Percentiles rank a stretch among this genome's conserved stretches.
Evolutionary conservation across 1,140 invertebrate genomes (phyloP).

Genomic region (Matsumurasca onukii): DNA sequence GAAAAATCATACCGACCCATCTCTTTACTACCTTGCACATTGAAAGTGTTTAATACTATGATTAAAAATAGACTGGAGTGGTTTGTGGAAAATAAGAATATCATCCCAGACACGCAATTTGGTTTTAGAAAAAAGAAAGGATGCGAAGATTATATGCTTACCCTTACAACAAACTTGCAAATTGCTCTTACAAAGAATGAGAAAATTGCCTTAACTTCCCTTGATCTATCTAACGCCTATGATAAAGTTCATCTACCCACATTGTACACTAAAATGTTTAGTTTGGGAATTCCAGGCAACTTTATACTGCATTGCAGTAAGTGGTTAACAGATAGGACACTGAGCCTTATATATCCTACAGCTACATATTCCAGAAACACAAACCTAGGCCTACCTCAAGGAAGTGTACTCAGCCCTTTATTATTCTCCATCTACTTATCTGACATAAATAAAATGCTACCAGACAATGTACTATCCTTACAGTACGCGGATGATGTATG

Average conservation of each 20-base stretch:
- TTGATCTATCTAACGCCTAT: not conserved
- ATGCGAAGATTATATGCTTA: not conserved
- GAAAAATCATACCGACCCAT: not conserved
- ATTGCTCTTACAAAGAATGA: not conserved
- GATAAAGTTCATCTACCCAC: not conserved
- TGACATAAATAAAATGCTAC: not conserved
- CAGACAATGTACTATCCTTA: not conserved
- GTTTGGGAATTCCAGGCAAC: not conserved
- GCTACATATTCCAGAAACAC: not conserved
- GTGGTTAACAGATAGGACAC: not conserved
- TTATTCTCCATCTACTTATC: not conserved
- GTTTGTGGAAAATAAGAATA: not conserved
- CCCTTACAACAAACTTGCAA: not conserved
- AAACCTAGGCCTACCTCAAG: not conserved
- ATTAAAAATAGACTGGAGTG: not conserved
- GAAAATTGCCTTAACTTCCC: not conserved
- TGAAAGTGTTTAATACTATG: slow-evolving; percentile 6
- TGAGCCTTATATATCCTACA: not conserved
- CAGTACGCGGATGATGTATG: not conserved
- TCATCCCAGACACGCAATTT: not conserved
- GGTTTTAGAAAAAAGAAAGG: not conserved
- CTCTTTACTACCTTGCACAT: not conserved
- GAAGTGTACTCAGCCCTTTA: not conserved
- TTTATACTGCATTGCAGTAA: not conserved
- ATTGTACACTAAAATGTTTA: not conserved